phyloP scores from a whole-genome alignment of 2,113 vertebrate species.

The Rousettus leschenaultii region DNA sequence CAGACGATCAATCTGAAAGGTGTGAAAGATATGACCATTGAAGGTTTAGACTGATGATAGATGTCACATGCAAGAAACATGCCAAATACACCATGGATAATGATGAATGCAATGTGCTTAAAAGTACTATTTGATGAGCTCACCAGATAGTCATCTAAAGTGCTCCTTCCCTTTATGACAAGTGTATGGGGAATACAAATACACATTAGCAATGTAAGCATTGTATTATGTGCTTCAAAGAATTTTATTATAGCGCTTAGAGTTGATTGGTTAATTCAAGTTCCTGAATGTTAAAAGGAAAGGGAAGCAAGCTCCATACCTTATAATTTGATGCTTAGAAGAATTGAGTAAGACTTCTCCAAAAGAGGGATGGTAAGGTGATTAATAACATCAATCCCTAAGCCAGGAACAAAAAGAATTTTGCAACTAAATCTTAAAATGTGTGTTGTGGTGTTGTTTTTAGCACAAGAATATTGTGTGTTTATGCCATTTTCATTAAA shows the following conservation, averaged over 20 bases:
- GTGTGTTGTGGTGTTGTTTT: background rate
- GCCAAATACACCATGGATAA: background rate
- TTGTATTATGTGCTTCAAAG: background rate
- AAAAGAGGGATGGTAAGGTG: background rate
- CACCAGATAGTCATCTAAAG: background rate
- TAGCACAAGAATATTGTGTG: background rate
- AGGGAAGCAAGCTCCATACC: background rate
- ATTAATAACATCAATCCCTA: background rate
- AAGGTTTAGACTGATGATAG: background rate
- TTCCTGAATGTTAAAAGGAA: background rate
- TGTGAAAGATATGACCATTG: background rate
- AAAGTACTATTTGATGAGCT: background rate
- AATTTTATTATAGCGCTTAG: background rate
- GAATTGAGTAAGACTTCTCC: background rate
- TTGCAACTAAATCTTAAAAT: background rate
- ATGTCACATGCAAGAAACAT: background rate
- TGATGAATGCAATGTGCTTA: background rate
- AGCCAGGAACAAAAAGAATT: background rate
- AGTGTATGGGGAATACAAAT: background rate
- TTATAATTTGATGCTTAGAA: background rate
- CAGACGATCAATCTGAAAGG: background rate
- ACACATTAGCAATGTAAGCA: background rate
- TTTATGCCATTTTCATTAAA: background rate
- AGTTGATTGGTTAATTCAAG: background rate
- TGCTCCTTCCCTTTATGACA: background rate